Conservation (phyloP, 1,140 invertebrate genomes). For the Lithobius niger region DNA sequence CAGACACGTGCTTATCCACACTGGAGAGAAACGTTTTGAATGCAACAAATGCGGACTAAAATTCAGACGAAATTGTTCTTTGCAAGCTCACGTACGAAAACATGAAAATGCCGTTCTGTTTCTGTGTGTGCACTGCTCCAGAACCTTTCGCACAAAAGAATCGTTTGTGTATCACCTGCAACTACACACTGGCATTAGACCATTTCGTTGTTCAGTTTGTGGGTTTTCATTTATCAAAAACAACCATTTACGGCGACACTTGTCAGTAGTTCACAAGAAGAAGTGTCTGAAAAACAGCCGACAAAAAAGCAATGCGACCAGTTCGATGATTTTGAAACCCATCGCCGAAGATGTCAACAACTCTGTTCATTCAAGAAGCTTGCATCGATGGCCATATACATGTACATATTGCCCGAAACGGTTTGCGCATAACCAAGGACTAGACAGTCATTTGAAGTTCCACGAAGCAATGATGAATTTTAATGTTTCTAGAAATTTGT, state of each 20-base stretch:
- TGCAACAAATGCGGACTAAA: constrained; percentile 27
- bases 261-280: neutral
- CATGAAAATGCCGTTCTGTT: constrained; percentile 40
- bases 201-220: neutral
- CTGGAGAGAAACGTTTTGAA: constrained; percentile 37
- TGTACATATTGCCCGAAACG: neutral
- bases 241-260: neutral
- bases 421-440: neutral
- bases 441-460: neutral
- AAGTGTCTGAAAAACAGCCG: neutral
- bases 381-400: neutral
- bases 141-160: constrained; percentile 13
- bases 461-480: neutral
- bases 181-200: neutral
- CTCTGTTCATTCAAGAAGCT: neutral
- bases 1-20: constrained; percentile 41
- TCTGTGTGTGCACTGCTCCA: constrained; percentile 28
- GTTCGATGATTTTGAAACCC: neutral
- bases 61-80: constrained; percentile 8
- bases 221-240: neutral
- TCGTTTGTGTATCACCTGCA: neutral
- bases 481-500: too few species aligned
- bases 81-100: constrained; percentile 36
- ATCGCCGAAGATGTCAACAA: neutral
- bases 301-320: neutral